Percentiles rank a stretch among this genome's conserved stretches.
Evolutionary conservation across 2,113 vertebrate species (phyloP).

Genomic region (Xenopus tropicalis): DNA sequence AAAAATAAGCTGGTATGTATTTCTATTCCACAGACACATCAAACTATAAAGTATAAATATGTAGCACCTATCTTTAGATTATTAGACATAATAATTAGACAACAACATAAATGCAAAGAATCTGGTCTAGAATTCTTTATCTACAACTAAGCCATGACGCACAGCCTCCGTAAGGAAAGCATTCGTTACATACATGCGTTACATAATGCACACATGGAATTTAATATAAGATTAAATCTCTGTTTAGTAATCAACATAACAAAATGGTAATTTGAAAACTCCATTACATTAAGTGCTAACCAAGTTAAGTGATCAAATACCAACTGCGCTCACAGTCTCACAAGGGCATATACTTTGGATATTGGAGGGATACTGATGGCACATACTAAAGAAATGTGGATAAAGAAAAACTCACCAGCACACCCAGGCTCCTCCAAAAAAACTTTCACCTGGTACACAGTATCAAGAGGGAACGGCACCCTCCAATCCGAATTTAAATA

Average conservation of each 20-base stretch:
- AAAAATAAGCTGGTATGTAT: background rate
- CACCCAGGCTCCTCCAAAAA: no score
- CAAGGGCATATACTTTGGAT: background rate
- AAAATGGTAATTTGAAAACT: constrained; percentile 14
- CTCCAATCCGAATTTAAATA: no score
- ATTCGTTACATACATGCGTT: background rate
- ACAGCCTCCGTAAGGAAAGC: background rate
- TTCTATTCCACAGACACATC: background rate
- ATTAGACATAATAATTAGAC: no score
- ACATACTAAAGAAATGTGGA: no score
- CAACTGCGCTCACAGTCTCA: background rate
- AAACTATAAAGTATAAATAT: constrained; percentile 1
- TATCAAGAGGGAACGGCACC: no score
- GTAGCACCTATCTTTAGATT: background rate
- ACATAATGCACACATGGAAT: constrained; percentile 5
- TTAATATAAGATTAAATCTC: background rate
- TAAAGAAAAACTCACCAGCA: no score
- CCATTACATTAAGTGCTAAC: constrained; percentile 15
- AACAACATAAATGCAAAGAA: no score
- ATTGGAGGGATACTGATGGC: background rate
- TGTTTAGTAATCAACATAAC: background rate
- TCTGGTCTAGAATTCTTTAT: no score
- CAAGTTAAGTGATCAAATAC: background rate
- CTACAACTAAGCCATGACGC: no score
- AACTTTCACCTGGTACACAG: no score